phyloP scores from a whole-genome alignment of 2,113 vertebrate genomes.

The Pyrgilauda ruficollis region DNA sequence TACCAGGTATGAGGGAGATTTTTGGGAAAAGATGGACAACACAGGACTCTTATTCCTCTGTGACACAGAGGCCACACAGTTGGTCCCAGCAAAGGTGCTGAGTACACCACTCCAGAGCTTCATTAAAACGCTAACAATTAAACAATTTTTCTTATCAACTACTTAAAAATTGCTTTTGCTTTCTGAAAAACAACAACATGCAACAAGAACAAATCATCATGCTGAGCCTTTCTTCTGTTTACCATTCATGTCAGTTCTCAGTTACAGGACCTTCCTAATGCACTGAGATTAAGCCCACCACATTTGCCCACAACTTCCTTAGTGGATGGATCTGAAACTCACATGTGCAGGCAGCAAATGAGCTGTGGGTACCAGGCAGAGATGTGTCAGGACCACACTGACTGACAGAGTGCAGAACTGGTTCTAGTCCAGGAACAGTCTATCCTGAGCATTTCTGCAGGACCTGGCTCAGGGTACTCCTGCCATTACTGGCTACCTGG shows the following conservation, averaged over 20 bases:
- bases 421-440: not conserved
- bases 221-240: not conserved
- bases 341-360: not conserved
- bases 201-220: not conserved
- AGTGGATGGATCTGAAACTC: not conserved
- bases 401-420: not conserved
- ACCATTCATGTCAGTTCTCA: not conserved
- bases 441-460: not conserved
- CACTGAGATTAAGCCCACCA: not conserved
- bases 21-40: not conserved
- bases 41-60: not conserved
- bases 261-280: not conserved
- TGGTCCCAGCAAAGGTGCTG: not conserved
- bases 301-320: not conserved
- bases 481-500: not conserved
- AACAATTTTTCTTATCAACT: not conserved
- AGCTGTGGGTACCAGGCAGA: not conserved
- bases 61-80: fast-evolving
- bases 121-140: not conserved
- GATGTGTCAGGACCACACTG: not conserved
- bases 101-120: not conserved
- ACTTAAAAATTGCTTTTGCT: not conserved
- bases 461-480: not conserved
- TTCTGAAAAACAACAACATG: not conserved
- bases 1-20: fast-evolving